Percentiles rank a stretch among this genome's conserved stretches.
These are phyloP conservation scores for Diplolepis rosae DNA, from an alignment of 2,888 invertebrate species.

Conservation along the genomic window DNA sequence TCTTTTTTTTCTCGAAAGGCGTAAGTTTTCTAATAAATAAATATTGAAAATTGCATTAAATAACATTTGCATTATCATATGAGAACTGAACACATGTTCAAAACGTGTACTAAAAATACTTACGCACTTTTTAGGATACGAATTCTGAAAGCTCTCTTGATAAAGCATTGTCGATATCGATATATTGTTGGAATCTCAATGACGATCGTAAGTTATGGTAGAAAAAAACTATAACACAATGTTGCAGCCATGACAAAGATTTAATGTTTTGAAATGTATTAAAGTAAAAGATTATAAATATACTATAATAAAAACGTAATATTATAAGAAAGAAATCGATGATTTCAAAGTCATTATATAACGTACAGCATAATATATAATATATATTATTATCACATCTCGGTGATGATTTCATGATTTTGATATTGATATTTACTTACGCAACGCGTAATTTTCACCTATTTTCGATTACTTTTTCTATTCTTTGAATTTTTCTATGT, in stretches of 20 bases:
- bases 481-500: conserved; percentile 19
- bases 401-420: conserved; percentile 10
- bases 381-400: conserved; percentile 3
- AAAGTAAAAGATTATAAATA: conserved; percentile 19
- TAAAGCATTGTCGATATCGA: conserved; percentile 27
- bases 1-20: conserved; percentile 16
- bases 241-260: conserved; percentile 29
- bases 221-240: conserved; percentile 16
- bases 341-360: conserved; percentile 32
- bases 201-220: conserved; percentile 21
- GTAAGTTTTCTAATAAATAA: not conserved
- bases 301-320: conserved; percentile 20
- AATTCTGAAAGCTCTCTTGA: conserved; percentile 22
- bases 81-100: not conserved
- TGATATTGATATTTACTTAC: not conserved
- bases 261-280: conserved; percentile 28
- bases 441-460: no score
- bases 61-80: not conserved
- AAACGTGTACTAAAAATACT: conserved; percentile 27
- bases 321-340: conserved; percentile 18
- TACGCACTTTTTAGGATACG: conserved; percentile 8
- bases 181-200: conserved; percentile 30
- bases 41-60: not conserved
- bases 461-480: conserved; percentile 3
- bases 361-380: conserved; percentile 26